phyloP scores from a whole-genome alignment of 2,113 vertebrate species.

The Neofelis nebulosa region DNA sequence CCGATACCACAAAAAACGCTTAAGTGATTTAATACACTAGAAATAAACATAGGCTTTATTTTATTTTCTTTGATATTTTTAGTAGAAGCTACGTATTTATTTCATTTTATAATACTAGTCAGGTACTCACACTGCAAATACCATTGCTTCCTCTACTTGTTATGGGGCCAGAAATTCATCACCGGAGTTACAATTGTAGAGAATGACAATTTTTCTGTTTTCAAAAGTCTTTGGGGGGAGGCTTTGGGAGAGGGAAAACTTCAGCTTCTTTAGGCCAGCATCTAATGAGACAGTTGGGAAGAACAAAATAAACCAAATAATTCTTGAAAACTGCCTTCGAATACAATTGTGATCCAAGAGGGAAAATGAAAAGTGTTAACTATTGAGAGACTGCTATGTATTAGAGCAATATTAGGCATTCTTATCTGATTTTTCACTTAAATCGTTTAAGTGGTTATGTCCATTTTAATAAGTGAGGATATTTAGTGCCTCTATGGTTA shows the following conservation, averaged over 20 bases:
- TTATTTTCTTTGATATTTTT: neutral
- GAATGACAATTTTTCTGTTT: neutral
- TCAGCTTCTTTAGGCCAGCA: neutral
- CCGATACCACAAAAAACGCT: neutral
- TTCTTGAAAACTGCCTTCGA: conserved; percentile 36
- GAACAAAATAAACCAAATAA: conserved; percentile 4
- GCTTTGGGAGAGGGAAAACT: neutral
- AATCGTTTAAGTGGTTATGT: neutral
- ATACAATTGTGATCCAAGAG: neutral
- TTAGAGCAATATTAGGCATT: neutral
- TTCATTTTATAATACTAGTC: conserved; percentile 4
- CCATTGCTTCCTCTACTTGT: neutral
- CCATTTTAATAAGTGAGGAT: conserved; percentile 6
- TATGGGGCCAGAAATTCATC: neutral
- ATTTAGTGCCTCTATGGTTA: neutral
- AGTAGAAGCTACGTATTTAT: neutral
- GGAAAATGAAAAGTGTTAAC: neutral
- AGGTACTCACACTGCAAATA: neutral
- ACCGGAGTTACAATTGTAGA: neutral
- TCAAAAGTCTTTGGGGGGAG: neutral
- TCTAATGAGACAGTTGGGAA: neutral
- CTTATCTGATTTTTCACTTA: neutral
- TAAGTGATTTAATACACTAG: neutral
- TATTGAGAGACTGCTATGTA: neutral
- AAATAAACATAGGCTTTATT: neutral